A percentile compares a stretch with the other conserved stretches of the same genome.
Conservation (phyloP, 2,888 invertebrate genomes). For the Lasioglossum zephyrum region DNA sequence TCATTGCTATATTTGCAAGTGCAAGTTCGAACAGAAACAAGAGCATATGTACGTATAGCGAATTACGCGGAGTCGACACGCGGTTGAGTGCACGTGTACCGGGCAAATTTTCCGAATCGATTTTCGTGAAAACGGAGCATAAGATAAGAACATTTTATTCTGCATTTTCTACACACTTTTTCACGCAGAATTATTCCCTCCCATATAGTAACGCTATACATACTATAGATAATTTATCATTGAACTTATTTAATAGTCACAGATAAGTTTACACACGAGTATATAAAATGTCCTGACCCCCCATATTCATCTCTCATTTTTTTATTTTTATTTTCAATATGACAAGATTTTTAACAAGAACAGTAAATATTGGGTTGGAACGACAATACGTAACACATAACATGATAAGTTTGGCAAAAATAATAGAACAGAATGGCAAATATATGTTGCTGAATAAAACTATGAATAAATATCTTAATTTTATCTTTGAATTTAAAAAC, state of each 20-base stretch:
- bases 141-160: background rate
- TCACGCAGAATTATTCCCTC: background rate
- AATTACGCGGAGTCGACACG: background rate
- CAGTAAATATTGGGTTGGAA: background rate
- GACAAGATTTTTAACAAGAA: background rate
- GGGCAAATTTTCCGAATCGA: background rate
- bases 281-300: background rate
- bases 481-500: too few relatives aligned
- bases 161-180: background rate
- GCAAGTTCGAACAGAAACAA: background rate
- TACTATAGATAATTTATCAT: background rate
- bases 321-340: background rate
- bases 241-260: background rate
- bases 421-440: too few relatives aligned
- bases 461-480: too few relatives aligned
- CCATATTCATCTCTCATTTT: background rate
- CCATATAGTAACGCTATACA: background rate
- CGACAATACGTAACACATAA: too few relatives aligned
- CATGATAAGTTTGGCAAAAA: too few relatives aligned
- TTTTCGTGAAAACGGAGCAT: constrained; percentile 2
- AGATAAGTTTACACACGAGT: background rate
- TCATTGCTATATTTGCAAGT: background rate
- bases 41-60: background rate
- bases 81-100: background rate
- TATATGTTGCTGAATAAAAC: too few relatives aligned